phyloP scores from a whole-genome alignment of 2,113 vertebrate species.

The Indicator maculatus region DNA sequence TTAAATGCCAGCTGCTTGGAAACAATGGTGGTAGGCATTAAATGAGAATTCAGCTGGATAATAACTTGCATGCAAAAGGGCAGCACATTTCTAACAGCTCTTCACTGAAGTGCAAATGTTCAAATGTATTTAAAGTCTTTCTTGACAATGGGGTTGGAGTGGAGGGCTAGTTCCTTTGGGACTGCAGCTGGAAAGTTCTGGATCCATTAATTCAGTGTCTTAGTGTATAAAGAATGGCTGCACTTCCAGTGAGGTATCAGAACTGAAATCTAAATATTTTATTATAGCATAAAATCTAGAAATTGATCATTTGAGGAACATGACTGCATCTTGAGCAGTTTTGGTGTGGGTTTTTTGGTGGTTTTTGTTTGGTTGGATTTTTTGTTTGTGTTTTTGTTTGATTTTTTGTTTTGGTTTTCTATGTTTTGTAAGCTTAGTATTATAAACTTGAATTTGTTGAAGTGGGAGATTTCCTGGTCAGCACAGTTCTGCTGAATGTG shows the following conservation, averaged over 20 bases:
- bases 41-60: not conserved
- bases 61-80: not conserved
- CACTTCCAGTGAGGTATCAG: not conserved
- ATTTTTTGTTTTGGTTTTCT: too few relatives aligned
- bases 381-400: not conserved
- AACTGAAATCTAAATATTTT: not conserved
- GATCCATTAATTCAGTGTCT: not conserved
- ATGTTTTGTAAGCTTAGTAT: not conserved
- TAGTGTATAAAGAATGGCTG: not conserved
- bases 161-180: not conserved
- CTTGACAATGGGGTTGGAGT: not conserved
- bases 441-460: not conserved
- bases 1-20: not conserved
- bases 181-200: not conserved
- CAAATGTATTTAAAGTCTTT: not conserved
- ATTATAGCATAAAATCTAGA: not conserved
- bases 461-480: not conserved
- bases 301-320: conserved; percentile 6
- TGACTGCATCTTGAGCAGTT: not conserved
- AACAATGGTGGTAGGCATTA: not conserved
- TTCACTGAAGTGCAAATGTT: not conserved
- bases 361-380: too few relatives aligned
- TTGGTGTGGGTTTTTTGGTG: not conserved
- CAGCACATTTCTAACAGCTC: not conserved
- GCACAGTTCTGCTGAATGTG: not conserved